Percentiles rank a stretch among this genome's conserved stretches.
Conservation (phyloP, 2,797 vertebrate species). For the Sylvilagus floridanus region DNA sequence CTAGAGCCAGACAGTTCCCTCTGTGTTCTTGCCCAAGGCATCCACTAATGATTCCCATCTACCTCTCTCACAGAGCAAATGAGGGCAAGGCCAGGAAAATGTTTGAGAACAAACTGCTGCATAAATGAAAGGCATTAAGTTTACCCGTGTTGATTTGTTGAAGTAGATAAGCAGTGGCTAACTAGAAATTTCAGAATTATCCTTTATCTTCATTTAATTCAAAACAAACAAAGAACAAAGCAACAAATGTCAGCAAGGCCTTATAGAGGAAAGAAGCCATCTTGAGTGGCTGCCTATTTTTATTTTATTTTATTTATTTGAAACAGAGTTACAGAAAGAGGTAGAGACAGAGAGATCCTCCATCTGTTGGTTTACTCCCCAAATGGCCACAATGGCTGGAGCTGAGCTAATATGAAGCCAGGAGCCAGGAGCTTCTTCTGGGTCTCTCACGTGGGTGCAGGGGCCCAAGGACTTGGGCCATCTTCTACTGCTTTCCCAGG, state of each 20-base stretch:
- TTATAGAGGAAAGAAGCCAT: background rate
- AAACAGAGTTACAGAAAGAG: too few relatives aligned
- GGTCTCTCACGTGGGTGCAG: too few relatives aligned
- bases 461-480: too few relatives aligned
- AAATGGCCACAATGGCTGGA: too few relatives aligned
- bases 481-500: too few relatives aligned
- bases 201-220: background rate
- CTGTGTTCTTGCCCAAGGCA: background rate
- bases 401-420: too few relatives aligned
- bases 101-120: background rate
- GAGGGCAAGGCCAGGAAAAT: background rate
- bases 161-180: background rate
- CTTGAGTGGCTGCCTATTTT: background rate
- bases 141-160: conserved; percentile 29
- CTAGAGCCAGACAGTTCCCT: background rate
- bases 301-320: too few relatives aligned
- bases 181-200: conserved; percentile 27
- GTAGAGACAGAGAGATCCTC: too few relatives aligned
- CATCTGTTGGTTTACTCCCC: too few relatives aligned
- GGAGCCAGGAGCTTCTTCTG: too few relatives aligned
- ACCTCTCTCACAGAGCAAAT: background rate
- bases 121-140: background rate
- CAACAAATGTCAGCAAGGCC: background rate
- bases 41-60: background rate
- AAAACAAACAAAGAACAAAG: background rate